Percentiles rank a stretch among this genome's conserved stretches.
phyloP scores from a whole-genome alignment of 2,888 invertebrate species.

The Lacanobia wlatinum region DNA sequence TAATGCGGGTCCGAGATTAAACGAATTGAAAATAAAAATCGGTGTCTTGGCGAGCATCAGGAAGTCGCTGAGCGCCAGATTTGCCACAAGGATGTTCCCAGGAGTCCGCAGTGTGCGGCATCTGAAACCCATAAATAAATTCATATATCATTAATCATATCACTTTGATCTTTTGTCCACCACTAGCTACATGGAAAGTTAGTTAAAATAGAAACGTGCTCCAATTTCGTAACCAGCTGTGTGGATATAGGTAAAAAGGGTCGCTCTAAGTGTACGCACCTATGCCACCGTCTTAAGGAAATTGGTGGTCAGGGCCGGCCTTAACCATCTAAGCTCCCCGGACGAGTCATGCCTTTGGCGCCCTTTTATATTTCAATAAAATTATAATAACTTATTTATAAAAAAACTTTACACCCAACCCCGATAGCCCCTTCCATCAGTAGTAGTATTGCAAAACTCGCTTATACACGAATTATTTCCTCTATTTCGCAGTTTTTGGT shows the following conservation, averaged over 20 bases:
- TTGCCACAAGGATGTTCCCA: slow-evolving; percentile 94
- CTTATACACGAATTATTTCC: no score
- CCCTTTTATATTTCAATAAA: no score
- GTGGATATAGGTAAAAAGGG: slow-evolving; percentile 14
- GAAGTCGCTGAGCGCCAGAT: slow-evolving; percentile 94
- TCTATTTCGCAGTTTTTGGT: no score
- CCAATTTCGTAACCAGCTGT: slow-evolving; percentile 37
- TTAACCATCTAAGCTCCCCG: no score
- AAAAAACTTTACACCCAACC: no score
- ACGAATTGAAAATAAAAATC: slow-evolving; percentile 94
- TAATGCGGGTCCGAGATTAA: slow-evolving; percentile 93
- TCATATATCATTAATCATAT: slow-evolving; percentile 56
- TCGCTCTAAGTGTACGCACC: neutral
- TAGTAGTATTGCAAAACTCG: no score
- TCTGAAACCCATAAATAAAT: slow-evolving; percentile 83
- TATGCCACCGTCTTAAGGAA: neutral
- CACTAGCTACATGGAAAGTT: slow-evolving; percentile 45
- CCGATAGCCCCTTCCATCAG: no score
- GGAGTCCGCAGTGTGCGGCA: slow-evolving; percentile 93
- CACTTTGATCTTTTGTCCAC: slow-evolving; percentile 58
- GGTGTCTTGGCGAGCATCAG: slow-evolving; percentile 94
- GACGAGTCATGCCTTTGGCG: no score
- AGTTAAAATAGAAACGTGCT: slow-evolving; percentile 57
- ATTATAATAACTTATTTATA: no score
- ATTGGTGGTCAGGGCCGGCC: no score